Evolutionary conservation across 2,888 invertebrate genomes (phyloP).

Genomic region (Eupsilia transversa): DNA sequence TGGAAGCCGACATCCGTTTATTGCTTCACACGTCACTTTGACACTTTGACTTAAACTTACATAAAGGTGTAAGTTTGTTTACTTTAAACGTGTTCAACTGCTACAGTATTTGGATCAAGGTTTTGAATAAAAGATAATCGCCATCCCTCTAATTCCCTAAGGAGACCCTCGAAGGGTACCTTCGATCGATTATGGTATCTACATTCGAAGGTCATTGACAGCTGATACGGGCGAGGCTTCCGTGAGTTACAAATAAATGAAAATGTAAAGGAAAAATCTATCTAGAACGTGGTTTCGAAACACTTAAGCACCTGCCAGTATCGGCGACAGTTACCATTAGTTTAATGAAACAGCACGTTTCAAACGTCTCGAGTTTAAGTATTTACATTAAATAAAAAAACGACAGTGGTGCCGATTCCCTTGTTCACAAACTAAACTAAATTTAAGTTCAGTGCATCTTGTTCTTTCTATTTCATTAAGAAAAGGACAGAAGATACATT

Average conservation of each 20-base stretch:
- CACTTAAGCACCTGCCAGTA: slow-evolving; percentile 36
- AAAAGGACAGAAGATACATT: too few species aligned
- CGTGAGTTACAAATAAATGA: slow-evolving; percentile 33
- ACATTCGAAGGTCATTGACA: slow-evolving; percentile 44
- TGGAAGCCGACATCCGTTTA: slow-evolving; percentile 51
- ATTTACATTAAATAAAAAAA: slow-evolving; percentile 12
- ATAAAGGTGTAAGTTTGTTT: slow-evolving; percentile 7
- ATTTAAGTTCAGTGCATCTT: too few species aligned
- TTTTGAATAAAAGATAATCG: slow-evolving; percentile 49
- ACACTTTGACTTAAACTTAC: slow-evolving; percentile 35
- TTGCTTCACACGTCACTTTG: slow-evolving; percentile 42
- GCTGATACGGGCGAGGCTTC: slow-evolving; percentile 23
- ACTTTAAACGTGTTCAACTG: slow-evolving; percentile 7
- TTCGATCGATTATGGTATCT: slow-evolving; percentile 39
- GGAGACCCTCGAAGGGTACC: slow-evolving; percentile 29
- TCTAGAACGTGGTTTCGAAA: slow-evolving; percentile 33
- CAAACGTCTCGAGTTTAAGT: slow-evolving; percentile 19
- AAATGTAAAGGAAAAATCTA: slow-evolving; percentile 32
- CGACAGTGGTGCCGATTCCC: too few species aligned
- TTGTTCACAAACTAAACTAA: too few species aligned
- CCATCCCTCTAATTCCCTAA: slow-evolving; percentile 36
- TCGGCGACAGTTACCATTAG: slow-evolving; percentile 28
- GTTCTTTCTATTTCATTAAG: too few species aligned
- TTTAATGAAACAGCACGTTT: slow-evolving; percentile 54
- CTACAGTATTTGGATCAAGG: slow-evolving; percentile 13